Percentiles rank a stretch among this genome's conserved stretches.
Conservation (phyloP, 2,113 vertebrate species). For the Glareola pratincola region DNA sequence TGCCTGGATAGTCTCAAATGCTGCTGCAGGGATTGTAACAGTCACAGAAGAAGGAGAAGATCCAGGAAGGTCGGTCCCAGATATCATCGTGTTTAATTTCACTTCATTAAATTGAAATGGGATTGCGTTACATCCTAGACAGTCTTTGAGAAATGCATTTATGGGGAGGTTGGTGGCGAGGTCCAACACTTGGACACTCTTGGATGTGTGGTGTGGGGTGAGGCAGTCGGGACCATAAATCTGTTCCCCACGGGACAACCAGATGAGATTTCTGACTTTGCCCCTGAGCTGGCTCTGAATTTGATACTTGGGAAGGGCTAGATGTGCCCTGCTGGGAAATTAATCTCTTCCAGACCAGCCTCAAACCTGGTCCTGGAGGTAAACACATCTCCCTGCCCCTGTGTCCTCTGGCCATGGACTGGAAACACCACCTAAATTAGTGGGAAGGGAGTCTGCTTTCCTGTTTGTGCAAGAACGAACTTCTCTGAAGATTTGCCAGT, state of each 20-base stretch:
- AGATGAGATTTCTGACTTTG: not conserved
- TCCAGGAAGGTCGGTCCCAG: not conserved
- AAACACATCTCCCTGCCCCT: not conserved
- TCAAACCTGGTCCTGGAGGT: not conserved
- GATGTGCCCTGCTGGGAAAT: not conserved
- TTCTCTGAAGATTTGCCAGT: constrained; percentile 45
- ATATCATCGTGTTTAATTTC: not conserved
- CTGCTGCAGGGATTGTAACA: not conserved
- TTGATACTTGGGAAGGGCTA: not conserved
- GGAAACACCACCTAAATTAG: not conserved
- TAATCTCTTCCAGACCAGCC: not conserved
- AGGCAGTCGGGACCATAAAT: not conserved
- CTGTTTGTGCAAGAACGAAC: constrained; percentile 10
- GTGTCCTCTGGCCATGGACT: not conserved
- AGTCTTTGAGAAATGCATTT: not conserved
- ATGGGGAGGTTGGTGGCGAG: accelerated
- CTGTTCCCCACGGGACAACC: not conserved
- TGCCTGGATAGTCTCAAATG: not conserved
- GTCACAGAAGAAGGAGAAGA: not conserved
- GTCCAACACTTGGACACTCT: not conserved
- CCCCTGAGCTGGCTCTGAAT: not conserved
- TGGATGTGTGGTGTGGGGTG: accelerated
- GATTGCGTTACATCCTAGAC: not conserved
- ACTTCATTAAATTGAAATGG: not conserved
- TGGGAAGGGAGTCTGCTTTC: constrained; percentile 35